Conservation (phyloP, 2,113 vertebrate genomes). For the Ascaphus truei region DNA sequence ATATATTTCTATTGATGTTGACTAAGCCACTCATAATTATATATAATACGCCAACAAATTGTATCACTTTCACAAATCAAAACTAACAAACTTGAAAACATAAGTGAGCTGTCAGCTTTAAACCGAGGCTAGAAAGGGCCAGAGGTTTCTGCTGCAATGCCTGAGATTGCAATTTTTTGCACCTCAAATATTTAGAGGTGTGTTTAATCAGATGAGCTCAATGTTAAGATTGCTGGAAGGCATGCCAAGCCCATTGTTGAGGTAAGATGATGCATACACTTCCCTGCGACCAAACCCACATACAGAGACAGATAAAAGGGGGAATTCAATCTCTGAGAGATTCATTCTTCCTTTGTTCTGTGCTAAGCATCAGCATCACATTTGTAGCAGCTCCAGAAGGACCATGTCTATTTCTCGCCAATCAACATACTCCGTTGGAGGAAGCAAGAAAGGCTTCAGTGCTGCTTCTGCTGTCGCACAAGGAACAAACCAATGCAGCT, state of each 20-base stretch:
- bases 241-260: constrained; percentile 46
- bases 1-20: no score
- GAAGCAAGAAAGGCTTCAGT: constrained; percentile 50
- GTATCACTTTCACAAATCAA: no score
- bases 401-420: no score
- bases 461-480: constrained; percentile 46
- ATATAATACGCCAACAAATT: no score
- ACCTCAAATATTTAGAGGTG: constrained; percentile 20
- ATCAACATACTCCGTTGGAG: no score
- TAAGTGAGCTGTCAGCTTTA: no score
- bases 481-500: not conserved
- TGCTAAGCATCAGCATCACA: no score
- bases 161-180: not conserved
- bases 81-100: no score
- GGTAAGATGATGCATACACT: no score
- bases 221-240: constrained; percentile 43
- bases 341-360: no score
- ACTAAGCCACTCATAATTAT: no score
- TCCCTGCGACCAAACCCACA: constrained; percentile 44
- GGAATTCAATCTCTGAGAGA: not conserved
- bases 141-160: not conserved
- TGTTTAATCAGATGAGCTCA: constrained; percentile 41
- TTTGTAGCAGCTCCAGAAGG: no score
- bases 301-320: constrained; percentile 48
- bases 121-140: not conserved